Evolutionary conservation across 1,140 invertebrate genomes (phyloP).

Genomic region (silkworm (Bombyx mori)): DNA sequence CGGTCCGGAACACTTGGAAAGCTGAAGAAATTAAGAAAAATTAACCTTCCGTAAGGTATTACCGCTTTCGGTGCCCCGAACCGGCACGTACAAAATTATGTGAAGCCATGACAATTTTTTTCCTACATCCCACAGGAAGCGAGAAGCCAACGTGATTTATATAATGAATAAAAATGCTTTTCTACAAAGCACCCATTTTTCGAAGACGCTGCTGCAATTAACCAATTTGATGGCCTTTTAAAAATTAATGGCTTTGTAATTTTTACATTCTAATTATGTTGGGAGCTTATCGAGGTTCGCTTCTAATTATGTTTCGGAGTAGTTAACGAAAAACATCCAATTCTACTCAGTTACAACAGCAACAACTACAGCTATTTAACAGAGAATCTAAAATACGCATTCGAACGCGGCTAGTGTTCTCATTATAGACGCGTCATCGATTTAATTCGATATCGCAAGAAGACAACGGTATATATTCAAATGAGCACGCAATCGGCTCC

Average conservation of each 20-base stretch:
- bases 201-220: slow-evolving; percentile 57
- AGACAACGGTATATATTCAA: slow-evolving; percentile 6
- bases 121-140: slow-evolving; percentile 38
- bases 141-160: slow-evolving; percentile 60
- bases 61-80: slow-evolving; percentile 41
- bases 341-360: no score
- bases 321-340: no score
- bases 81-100: slow-evolving; percentile 66
- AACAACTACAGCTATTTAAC: no score
- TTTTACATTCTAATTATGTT: not conserved
- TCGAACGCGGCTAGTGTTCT: no score
- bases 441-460: not conserved
- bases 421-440: not conserved
- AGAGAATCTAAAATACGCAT: no score
- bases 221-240: slow-evolving; percentile 46
- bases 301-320: no score
- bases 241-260: slow-evolving; percentile 4
- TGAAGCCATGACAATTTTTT: slow-evolving; percentile 65
- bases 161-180: slow-evolving; percentile 68
- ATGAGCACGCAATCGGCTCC: slow-evolving; percentile 23
- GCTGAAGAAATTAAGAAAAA: slow-evolving; percentile 64
- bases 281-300: not conserved
- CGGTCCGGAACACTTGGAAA: slow-evolving; percentile 22
- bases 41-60: slow-evolving; percentile 52
- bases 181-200: slow-evolving; percentile 30